Percentiles rank a stretch among this genome's conserved stretches.
Conservation (phyloP, 1,140 invertebrate genomes). For the Frieseomelitta varia region DNA sequence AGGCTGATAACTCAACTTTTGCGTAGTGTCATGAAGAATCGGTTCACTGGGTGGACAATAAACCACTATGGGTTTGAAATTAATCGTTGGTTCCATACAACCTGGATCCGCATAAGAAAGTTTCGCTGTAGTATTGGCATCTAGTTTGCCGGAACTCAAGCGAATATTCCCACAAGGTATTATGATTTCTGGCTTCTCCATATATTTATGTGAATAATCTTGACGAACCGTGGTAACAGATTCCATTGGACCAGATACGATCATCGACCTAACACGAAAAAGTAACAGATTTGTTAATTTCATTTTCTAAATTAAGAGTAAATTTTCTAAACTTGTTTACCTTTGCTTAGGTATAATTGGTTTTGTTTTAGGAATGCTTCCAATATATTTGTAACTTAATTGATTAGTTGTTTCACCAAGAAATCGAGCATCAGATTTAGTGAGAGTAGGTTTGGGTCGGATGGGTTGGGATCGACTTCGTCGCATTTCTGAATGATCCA, state of each 20-base stretch:
- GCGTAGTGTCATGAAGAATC: slow-evolving; percentile 79
- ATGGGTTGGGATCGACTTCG: slow-evolving; percentile 71
- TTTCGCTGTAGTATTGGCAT: slow-evolving; percentile 68
- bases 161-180: slow-evolving; percentile 79
- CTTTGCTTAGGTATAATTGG: slow-evolving; percentile 72
- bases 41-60: slow-evolving; percentile 82
- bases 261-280: slow-evolving; percentile 31
- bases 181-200: slow-evolving; percentile 76
- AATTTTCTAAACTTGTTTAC: slow-evolving; percentile 52
- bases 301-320: background rate
- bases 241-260: slow-evolving; percentile 85
- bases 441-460: slow-evolving; percentile 73
- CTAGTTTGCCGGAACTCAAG: slow-evolving; percentile 75
- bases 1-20: slow-evolving; percentile 76
- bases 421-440: slow-evolving; percentile 70
- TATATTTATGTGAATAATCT: slow-evolving; percentile 86
- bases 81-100: slow-evolving; percentile 69
- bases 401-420: slow-evolving; percentile 71
- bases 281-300: background rate
- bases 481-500: slow-evolving; percentile 67
- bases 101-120: slow-evolving; percentile 74
- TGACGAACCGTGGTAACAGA: slow-evolving; percentile 86
- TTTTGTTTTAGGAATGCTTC: slow-evolving; percentile 66
- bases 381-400: slow-evolving; percentile 72
- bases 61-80: slow-evolving; percentile 82